Evolutionary conservation across 2,888 invertebrate species (phyloP).

Genomic region (Drosophila nr. medialis): DNA sequence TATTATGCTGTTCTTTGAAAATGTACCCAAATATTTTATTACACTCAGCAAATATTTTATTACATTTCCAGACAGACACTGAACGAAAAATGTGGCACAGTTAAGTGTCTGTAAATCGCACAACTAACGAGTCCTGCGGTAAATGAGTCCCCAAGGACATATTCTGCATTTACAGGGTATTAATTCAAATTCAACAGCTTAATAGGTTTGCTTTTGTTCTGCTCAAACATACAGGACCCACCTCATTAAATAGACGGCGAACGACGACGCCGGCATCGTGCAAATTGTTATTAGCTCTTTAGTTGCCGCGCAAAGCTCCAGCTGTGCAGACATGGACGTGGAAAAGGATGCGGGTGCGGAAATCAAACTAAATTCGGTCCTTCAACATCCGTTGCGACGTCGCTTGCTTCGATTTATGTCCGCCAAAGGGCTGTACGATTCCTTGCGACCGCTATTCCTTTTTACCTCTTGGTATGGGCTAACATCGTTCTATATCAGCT

Average conservation of each 20-base stretch:
- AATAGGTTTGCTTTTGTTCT: constrained; percentile 42
- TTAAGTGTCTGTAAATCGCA: constrained; percentile 56
- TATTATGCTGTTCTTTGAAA: neutral
- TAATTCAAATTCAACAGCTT: constrained; percentile 71
- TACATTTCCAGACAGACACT: constrained; percentile 5
- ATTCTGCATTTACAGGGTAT: constrained; percentile 31
- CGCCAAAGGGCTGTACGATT: constrained; percentile 80
- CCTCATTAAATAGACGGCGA: constrained; percentile 30
- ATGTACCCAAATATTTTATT: neutral
- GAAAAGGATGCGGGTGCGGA: constrained; percentile 42
- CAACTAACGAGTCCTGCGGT: constrained; percentile 19
- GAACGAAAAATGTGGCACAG: constrained; percentile 10
- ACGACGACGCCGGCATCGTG: constrained; percentile 35
- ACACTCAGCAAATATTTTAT: constrained; percentile 7
- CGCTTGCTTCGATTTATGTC: constrained; percentile 66
- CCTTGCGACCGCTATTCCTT: constrained; percentile 78
- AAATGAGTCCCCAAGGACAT: constrained; percentile 30
- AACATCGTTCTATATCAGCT: constrained; percentile 79
- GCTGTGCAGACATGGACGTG: constrained; percentile 56
- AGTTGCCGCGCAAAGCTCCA: constrained; percentile 67
- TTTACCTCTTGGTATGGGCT: constrained; percentile 80
- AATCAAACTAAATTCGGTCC: constrained; percentile 17
- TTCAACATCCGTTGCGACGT: constrained; percentile 49
- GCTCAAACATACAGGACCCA: constrained; percentile 38
- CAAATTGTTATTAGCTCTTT: constrained; percentile 52